phyloP scores from a whole-genome alignment of 2,888 invertebrate genomes.

The Ashinkailepas kermadecensis region DNA sequence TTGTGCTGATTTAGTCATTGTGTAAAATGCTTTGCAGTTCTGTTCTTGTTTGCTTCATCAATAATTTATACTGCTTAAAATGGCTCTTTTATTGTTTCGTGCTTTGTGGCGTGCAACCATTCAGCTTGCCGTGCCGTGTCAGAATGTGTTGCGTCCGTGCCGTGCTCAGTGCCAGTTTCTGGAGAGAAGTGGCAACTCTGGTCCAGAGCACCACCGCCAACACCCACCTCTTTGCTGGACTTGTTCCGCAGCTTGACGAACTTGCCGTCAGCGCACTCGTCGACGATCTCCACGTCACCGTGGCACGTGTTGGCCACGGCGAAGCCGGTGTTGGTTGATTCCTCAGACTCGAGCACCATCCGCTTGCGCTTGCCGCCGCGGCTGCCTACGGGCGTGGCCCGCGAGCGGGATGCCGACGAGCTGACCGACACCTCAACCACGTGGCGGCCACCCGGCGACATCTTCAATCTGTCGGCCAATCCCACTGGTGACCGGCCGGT shows the following conservation, averaged over 20 bases:
- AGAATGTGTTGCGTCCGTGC: too few relatives aligned
- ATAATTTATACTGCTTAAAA: too few relatives aligned
- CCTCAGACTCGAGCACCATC: slow-evolving; percentile 15
- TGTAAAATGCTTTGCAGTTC: too few relatives aligned
- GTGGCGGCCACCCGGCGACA: slow-evolving; percentile 15
- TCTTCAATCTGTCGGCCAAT: background rate
- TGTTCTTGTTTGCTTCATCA: too few relatives aligned
- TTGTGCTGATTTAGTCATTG: too few relatives aligned
- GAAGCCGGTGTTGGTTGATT: background rate
- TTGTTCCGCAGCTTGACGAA: slow-evolving; percentile 82
- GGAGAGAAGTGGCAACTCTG: too few relatives aligned
- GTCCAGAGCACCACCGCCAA: too few relatives aligned
- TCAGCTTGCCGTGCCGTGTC: too few relatives aligned
- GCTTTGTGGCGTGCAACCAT: too few relatives aligned
- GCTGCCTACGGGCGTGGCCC: background rate
- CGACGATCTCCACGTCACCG: slow-evolving; percentile 75
- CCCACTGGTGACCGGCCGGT: background rate
- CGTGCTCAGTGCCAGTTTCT: too few relatives aligned
- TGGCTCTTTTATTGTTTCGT: too few relatives aligned
- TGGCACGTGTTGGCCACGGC: slow-evolving; percentile 32
- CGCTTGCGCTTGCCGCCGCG: slow-evolving; percentile 28
- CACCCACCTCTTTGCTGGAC: slow-evolving; percentile 57
- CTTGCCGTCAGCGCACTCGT: slow-evolving; percentile 77
- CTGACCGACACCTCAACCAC: background rate
- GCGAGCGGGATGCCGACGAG: background rate